Evolutionary conservation across 2,113 vertebrate genomes (phyloP), one percentile per base, ranked within the genome.

Genomic region (Fregata magnificens): DNA sequence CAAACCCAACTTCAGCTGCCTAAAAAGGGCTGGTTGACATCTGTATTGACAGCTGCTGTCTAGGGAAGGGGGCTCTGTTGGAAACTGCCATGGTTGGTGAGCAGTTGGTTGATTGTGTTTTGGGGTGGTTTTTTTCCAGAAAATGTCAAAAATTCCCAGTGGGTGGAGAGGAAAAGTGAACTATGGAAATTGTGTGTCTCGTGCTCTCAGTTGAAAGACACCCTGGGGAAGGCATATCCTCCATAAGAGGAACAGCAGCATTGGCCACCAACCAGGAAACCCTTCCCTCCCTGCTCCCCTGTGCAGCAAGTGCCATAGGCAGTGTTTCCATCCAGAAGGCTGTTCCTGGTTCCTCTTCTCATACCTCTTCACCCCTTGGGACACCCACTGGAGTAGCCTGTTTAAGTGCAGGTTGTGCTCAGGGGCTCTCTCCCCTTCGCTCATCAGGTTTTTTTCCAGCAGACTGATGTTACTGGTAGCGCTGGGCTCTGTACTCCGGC

Each of bases 161-260:
- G 79, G 63, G 82, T 92, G 79, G 90, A 96, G 93, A 93, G 88
- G 63, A 85, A 97, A 95, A 96, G 94, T 86, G 90, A 90, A 8
- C 82, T 66, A 4, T 94, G 95, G 84, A 93, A 96, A 95, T 7
- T 38, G 62, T 80, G 78, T 73, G 49, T 69, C 58, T 96, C 13
- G 0, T 90, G 85, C 82, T 92, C 49, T 93, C 52, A 5, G n/a
- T 5, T 91, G 62, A 96, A 97, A 93, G 84, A 90, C 87, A 65
- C 96, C 92, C 96, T 90, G 78, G 96, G 93, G 95, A 95, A 88
- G 91, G 70, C 93, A 96, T n/a, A 95, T 96, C 90, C 92, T 97
- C 90, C 45, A 24, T 20, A 28, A 49, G 91, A 90, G 79, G 73
- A 96, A 91, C 87, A 91, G 92, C 34, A 26, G 40, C 6, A 7